Base-by-base conservation (phyloP, 2,113 vertebrate genomes). In the Cyprinodon tularosa region DNA sequence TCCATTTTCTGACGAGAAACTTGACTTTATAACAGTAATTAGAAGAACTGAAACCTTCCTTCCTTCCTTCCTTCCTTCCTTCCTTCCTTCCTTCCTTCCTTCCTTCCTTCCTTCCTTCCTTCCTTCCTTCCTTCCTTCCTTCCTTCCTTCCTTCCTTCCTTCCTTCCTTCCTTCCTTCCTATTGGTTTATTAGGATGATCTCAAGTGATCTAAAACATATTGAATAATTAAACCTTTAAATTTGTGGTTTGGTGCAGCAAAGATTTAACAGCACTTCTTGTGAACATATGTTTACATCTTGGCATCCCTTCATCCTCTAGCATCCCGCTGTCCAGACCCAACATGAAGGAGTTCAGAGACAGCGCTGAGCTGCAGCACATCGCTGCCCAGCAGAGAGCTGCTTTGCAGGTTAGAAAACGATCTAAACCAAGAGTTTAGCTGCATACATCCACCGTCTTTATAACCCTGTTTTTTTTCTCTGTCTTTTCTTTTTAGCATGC, bases 341-440 rank as follows among this genome's bases (percentile, higher is more conserved):
- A 93, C 0, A 91, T 96, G 20, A 98, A 98, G 88, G 97, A 99
- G 83, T 96, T 95, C 72, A 94, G 96, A 80, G 98, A 99, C 73
- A 96, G 96, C 4, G 98, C 97, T 0, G 98, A 99, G 81, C 97
- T 97, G 69, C 98, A 99, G 93, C 98, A 99, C 80, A 98, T 98
- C 0, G 97, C 97, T 47, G 97, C 97, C 44, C 98, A 99, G 50
- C 98, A 99, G 91, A 99, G 98, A 90, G 96, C 97, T 73, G 98
- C 98, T 14, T 79, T 99, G 82, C 93, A 79, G 70, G 77, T 73
- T 29, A 72, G 59, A 57, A n/a, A 22, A 2, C 39, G 22, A 45
- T 22, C 29, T 61, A 59, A 4, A 57, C 50, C 17, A 66, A 22
- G 29, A 48, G 50, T 40, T 10, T 5, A 71, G 3, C 14, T n/a